Evolutionary conservation across 2,113 vertebrate species (phyloP), one percentile per base, ranked within the genome.

Genomic region (Hemiscyllium ocellatum): DNA sequence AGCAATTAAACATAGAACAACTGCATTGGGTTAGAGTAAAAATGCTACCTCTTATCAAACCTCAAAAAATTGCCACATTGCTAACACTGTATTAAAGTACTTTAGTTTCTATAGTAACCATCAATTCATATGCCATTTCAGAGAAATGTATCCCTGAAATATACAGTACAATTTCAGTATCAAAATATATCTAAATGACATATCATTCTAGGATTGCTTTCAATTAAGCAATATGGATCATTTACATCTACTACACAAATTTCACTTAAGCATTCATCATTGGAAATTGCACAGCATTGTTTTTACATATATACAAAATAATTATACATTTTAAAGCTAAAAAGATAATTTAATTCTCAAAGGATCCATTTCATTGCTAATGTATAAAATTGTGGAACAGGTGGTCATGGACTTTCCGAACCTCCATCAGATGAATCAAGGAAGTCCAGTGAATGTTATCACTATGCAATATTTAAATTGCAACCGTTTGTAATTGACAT

Each of bases 31-130:
- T 65, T 91, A 56, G 4, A 17, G 33, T n/a, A 65, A 33, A 91
- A 91, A 65, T 91, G 86, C 26, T 56, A 89, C 24, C 90, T 93
- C n/a, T 94, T 24, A n/a, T 94, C 65, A 94, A 70, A 94, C 66
- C 20, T 70, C 37, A 50, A 10, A 47, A 26, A 70, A 94, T 94
- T 94, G 93, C 66, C 68, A 94, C 68, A 70, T 47, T 47, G 22
- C 66, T 94, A 12, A 19, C 66, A 94, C 93, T 47, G 17, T 94
- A 94, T 50, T 37, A 69, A 69, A 70, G 42, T 47, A 47, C 42
- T 94, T 94, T 13, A 70, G 93, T 70, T 94, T 94, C 93, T 33
- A 94, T 94, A 42, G 93, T 69, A 70, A 70, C 93, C 65, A 26
- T 15, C 68, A 70, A 69, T 72, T 94, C 37, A 68, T 3, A 47